phyloP scores from a whole-genome alignment of 2,797 vertebrate species.

The Macrochelys suwanniensis region DNA sequence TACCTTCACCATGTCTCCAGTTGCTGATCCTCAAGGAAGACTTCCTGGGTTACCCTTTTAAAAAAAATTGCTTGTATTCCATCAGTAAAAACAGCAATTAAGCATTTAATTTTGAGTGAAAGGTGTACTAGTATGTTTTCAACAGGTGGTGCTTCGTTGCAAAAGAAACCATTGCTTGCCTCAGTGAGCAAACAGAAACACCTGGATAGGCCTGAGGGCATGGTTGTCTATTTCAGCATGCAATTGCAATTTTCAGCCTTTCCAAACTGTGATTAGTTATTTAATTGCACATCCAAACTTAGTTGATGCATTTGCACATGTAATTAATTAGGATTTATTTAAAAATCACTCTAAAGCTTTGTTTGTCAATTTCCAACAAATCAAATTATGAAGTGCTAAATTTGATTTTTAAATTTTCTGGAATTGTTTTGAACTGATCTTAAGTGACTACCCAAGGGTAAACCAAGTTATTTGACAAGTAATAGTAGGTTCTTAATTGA shows the following conservation, averaged over 20 bases:
- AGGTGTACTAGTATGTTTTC: neutral
- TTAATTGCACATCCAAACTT: conserved; percentile 25
- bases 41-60: neutral
- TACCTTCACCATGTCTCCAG: neutral
- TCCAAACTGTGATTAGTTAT: conserved; percentile 4
- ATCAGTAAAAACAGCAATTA: neutral
- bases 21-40: neutral
- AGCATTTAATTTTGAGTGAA: accelerated
- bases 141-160: conserved; percentile 22
- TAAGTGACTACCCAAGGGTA: neutral
- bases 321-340: conserved; percentile 61
- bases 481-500: neutral
- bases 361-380: conserved; percentile 19
- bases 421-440: neutral
- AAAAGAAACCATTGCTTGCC: neutral
- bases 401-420: conserved; percentile 6
- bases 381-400: neutral
- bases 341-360: conserved; percentile 8
- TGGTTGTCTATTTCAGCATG: neutral
- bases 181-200: neutral
- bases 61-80: neutral
- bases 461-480: neutral
- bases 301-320: conserved; percentile 40
- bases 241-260: conserved; percentile 53
- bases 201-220: neutral